A percentile compares a stretch with the other conserved stretches of the same genome.
Evolutionary conservation across 2,888 invertebrate genomes (phyloP).

Genomic region (Nemotelus pantherinus): DNA sequence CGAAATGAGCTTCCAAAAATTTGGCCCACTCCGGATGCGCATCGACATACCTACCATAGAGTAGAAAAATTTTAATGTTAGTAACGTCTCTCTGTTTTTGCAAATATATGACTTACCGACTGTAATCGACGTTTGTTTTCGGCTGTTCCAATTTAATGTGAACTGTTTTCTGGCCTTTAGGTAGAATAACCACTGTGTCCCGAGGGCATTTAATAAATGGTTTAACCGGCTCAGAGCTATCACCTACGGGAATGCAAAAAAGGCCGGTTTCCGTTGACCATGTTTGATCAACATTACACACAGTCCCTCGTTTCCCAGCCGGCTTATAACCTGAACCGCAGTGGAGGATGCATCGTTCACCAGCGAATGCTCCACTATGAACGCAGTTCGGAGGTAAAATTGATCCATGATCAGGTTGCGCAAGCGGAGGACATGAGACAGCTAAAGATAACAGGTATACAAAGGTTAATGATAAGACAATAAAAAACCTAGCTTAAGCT

Average conservation of each 20-base stretch:
- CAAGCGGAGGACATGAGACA: conserved; percentile 66
- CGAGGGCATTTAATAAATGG: conserved; percentile 74
- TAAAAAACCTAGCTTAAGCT: background rate
- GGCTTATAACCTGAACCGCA: conserved; percentile 66
- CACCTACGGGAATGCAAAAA: conserved; percentile 56
- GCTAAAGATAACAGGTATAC: conserved; percentile 57
- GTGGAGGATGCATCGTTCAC: conserved; percentile 66
- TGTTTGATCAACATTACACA: conserved; percentile 59
- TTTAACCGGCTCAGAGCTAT: conserved; percentile 58
- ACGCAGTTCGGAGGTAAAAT: conserved; percentile 67
- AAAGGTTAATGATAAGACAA: background rate
- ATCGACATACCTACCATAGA: conserved; percentile 67
- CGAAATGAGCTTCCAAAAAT: conserved; percentile 69
- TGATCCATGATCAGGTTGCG: conserved; percentile 66
- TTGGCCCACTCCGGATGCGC: conserved; percentile 73
- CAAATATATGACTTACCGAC: conserved; percentile 63
- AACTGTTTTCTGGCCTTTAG: conserved; percentile 60
- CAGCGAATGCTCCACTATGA: conserved; percentile 64
- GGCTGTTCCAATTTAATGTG: conserved; percentile 66
- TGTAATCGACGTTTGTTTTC: conserved; percentile 74
- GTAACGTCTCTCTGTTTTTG: background rate
- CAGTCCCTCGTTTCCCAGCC: conserved; percentile 56
- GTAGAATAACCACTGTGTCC: conserved; percentile 69
- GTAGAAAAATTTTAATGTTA: background rate
- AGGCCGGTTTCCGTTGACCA: conserved; percentile 61